phyloP scores from a whole-genome alignment of 2,113 vertebrate species.

The Gopherus flavomarginatus region DNA sequence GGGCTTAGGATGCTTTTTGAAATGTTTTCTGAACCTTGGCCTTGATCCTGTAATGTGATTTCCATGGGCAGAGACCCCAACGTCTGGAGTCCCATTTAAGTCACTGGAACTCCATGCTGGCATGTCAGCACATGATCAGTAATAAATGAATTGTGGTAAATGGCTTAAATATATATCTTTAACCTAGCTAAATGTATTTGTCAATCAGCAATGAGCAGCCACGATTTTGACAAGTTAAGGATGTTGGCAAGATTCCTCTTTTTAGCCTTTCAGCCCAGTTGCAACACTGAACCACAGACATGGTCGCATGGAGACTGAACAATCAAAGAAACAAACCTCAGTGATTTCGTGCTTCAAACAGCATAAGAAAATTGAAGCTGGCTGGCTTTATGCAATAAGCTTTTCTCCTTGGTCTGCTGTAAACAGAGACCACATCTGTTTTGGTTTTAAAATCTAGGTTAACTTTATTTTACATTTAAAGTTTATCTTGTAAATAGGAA shows the following conservation, averaged over 20 bases:
- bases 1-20: not conserved
- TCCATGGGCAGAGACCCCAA: not conserved
- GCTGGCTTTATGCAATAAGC: not conserved
- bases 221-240: fast-evolving
- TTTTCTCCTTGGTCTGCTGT: not conserved
- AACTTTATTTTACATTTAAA: not conserved
- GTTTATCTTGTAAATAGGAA: not conserved
- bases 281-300: not conserved
- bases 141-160: not conserved
- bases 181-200: not conserved
- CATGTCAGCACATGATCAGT: not conserved
- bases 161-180: not conserved
- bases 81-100: not conserved
- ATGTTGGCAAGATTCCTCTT: not conserved
- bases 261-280: not conserved
- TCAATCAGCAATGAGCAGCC: not conserved
- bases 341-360: not conserved
- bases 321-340: not conserved
- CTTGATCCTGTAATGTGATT: not conserved
- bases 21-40: not conserved
- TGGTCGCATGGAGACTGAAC: not conserved
- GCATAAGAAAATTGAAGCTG: not conserved
- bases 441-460: not conserved
- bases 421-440: not conserved
- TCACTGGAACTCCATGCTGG: not conserved